Evolutionary conservation across 2,888 invertebrate genomes (phyloP), one percentile per base, ranked within the genome.

Genomic region (Drosophila acutilabella): DNA sequence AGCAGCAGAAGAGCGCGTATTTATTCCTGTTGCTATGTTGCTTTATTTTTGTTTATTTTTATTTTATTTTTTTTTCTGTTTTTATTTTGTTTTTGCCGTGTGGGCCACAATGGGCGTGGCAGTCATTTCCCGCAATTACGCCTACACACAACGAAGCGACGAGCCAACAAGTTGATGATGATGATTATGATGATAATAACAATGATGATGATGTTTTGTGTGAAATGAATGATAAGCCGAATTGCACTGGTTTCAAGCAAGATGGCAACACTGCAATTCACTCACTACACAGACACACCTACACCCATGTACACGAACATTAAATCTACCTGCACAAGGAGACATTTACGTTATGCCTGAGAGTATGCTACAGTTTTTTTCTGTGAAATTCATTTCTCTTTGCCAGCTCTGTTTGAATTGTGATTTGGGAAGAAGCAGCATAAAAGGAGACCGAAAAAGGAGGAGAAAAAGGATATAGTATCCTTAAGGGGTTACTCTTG

Each of bases 121-220:
- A 88, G 76, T 88, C 74, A 85, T 87, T 87, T 88, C 87, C 89
- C 73, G 74, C 87, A 87, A 85, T 87, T 84, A 88, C 82, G 81
- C 79, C 80, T 70, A 75, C 88, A 67, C 64, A 69, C 66, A 68
- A 66, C 57, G 47, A 59, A 42, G 23, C 14, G 18, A 38, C 50
- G 42, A 44, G 20, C 14, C 36, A 54, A 53, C 26, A 44, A 44
- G 45, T 52, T 20, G 51, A 52, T 42, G 41, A 11, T 18, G 48
- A 16, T 36, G 59, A 23, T 36, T 20, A 44, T 11, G 14, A 38
- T 44, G 40, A 48, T 50, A 45, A 60, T 47, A 53, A 33, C 44
- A 33, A 50, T 53, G 41, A 41, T 48, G 56, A 48, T 50, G 50
- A 67, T 57, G 53, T 23, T 72, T 44, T 76, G 60, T 64, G 48